Percentiles rank a stretch among this genome's conserved stretches.
Conservation (phyloP, 2,888 invertebrate genomes). For the Diogma glabrata region DNA sequence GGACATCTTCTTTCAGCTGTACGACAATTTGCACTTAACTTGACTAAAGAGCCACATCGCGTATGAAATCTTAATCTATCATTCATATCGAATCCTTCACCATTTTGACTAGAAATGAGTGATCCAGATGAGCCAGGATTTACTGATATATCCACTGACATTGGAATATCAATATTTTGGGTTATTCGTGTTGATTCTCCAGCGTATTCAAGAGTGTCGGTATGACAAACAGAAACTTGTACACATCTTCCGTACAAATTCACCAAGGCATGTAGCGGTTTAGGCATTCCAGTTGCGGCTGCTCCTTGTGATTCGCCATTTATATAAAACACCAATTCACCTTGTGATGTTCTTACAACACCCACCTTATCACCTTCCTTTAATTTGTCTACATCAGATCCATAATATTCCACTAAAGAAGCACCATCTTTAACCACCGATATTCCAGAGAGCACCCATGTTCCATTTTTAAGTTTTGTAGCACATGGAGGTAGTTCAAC, state of each 20-base stretch:
- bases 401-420: constrained; percentile 71
- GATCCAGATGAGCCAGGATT: constrained; percentile 14
- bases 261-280: constrained; percentile 61
- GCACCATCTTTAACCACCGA: constrained; percentile 77
- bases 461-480: constrained; percentile 63
- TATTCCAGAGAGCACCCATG: constrained; percentile 87
- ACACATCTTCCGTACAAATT: constrained; percentile 77
- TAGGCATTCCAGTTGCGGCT: constrained; percentile 65
- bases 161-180: constrained; percentile 33
- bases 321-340: constrained; percentile 75
- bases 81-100: constrained; percentile 31
- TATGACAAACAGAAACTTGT: constrained; percentile 48
- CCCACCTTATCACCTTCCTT: constrained; percentile 75
- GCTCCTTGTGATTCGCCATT: constrained; percentile 83
- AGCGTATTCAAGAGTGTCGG: constrained; percentile 23
- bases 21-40: constrained; percentile 68
- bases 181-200: constrained; percentile 23
- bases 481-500: constrained; percentile 64
- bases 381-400: constrained; percentile 70
- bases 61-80: constrained; percentile 77
- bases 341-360: constrained; percentile 64
- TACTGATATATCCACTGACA: constrained; percentile 24
- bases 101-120: constrained; percentile 15
- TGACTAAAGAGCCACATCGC: constrained; percentile 77
- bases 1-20: constrained; percentile 81